Evolutionary conservation across 2,113 vertebrate genomes (phyloP).

Genomic region (Collichthys lucidus): DNA sequence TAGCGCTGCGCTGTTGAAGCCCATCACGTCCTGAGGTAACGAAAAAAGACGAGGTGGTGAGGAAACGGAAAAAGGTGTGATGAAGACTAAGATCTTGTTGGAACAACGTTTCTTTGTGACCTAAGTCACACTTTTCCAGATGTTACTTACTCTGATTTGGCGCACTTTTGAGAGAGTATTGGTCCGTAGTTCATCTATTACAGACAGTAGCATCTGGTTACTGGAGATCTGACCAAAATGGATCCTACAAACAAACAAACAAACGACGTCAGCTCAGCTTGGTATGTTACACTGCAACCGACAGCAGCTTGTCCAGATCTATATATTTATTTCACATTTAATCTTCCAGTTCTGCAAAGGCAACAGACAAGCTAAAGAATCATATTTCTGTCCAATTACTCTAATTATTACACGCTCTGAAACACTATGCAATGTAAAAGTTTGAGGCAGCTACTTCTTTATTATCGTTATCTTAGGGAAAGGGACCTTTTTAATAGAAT

Average conservation of each 20-base stretch:
- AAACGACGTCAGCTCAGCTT: background rate
- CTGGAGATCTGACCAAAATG: conserved; percentile 96
- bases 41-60: background rate
- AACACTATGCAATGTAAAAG: no score
- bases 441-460: no score
- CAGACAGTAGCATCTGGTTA: conserved; percentile 93
- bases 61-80: background rate
- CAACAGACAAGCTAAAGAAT: background rate
- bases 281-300: background rate
- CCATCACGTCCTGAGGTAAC: conserved; percentile 88
- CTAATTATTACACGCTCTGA: no score
- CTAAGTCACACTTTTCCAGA: background rate
- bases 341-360: background rate
- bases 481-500: background rate
- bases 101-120: background rate
- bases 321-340: background rate
- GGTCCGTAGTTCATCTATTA: conserved; percentile 91
- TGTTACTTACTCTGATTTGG: conserved; percentile 89
- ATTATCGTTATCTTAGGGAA: background rate
- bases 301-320: background rate
- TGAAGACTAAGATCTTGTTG: background rate
- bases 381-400: background rate
- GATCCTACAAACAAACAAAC: conserved; percentile 83
- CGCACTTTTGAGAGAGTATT: conserved; percentile 91
- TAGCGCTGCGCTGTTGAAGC: conserved; percentile 94